A percentile compares a stretch with the other conserved stretches of the same genome.
Conservation (phyloP, 2,113 vertebrate species). For the Cyprinodon brontotheroides region DNA sequence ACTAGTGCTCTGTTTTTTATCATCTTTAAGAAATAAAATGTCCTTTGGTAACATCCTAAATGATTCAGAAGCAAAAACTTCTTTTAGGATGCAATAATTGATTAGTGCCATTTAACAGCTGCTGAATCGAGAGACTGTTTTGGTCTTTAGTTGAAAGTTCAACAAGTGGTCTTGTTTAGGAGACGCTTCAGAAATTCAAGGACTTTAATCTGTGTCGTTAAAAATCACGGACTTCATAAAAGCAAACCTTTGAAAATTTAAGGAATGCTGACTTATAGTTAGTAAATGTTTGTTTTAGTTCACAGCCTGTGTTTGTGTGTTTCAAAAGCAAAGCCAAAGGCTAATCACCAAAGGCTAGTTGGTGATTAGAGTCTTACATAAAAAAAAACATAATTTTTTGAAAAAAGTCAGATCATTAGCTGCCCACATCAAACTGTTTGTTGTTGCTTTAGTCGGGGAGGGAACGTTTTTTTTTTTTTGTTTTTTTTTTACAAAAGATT, state of each 20-base stretch:
- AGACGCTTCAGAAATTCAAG: not conserved
- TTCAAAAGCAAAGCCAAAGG: not conserved
- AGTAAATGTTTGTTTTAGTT: not conserved
- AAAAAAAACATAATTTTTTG: too few species aligned
- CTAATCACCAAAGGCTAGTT: too few species aligned
- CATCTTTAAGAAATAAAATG: not conserved
- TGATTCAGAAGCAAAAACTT: not conserved
- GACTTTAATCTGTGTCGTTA: not conserved
- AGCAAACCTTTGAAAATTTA: too few species aligned
- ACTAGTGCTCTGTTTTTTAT: not conserved
- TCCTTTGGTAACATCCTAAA: not conserved
- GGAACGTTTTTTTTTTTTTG: too few species aligned
- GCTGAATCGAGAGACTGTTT: not conserved
- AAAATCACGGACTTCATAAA: not conserved
- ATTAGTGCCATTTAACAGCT: not conserved
- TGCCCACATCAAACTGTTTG: not conserved
- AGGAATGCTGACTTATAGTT: not conserved
- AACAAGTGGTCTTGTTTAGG: not conserved
- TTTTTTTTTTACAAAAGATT: too few species aligned
- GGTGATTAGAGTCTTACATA: not conserved
- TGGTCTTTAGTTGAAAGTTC: not conserved
- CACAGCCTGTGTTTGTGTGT: not conserved
- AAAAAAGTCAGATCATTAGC: too few species aligned
- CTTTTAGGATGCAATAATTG: not conserved
- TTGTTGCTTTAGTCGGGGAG: not conserved